Evolutionary conservation across 2,797 vertebrate genomes (phyloP).

Genomic region (Glyptemys insculpta): DNA sequence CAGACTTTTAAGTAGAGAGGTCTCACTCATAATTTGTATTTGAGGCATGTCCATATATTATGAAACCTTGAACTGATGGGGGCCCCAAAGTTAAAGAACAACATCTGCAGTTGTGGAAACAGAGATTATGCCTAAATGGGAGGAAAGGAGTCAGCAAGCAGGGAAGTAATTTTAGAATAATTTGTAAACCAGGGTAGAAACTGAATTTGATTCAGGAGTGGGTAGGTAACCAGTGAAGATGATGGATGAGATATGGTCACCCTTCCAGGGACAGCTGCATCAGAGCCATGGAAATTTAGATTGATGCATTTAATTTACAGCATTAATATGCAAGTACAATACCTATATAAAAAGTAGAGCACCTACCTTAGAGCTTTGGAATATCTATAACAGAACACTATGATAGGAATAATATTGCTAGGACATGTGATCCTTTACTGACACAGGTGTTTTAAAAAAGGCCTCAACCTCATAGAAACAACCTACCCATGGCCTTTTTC

Average conservation of each 20-base stretch:
- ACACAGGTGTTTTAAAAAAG: conserved; percentile 4
- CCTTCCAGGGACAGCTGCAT: neutral
- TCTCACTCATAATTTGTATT: neutral
- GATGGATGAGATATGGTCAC: neutral
- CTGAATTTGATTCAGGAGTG: neutral
- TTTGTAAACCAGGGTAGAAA: neutral
- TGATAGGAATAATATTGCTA: neutral
- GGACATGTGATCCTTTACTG: neutral
- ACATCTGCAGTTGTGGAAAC: neutral
- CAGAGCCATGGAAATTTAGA: neutral
- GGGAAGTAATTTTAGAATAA: neutral
- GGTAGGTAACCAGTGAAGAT: neutral
- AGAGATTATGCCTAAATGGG: neutral
- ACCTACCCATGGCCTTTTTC: neutral
- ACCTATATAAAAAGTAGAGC: neutral
- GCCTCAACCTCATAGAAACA: neutral
- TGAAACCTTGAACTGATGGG: neutral
- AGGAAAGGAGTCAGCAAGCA: neutral
- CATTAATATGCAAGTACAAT: neutral
- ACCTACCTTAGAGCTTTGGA: neutral
- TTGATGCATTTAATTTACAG: neutral
- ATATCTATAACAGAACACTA: neutral
- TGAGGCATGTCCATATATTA: neutral
- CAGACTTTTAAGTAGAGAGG: neutral
- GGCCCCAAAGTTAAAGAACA: neutral